Evolutionary conservation across 1,140 invertebrate species (phyloP), one percentile per base, ranked within the genome.

Genomic region (Cardiocondyla obscurior): DNA sequence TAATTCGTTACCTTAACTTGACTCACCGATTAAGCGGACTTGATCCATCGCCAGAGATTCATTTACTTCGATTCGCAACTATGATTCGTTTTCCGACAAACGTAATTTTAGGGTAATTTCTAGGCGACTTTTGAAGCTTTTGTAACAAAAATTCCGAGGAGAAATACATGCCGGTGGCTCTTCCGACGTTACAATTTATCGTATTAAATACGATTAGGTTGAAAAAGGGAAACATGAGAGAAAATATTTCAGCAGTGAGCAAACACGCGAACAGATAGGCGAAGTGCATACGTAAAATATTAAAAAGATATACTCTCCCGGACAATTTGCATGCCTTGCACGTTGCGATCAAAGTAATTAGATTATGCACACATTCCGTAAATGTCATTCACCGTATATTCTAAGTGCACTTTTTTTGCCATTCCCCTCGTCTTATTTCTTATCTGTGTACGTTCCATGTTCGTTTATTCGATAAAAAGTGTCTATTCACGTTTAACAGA

Each of bases 271-370:
- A 33, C n/a, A 14, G 39, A 64, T 4, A 46, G 0, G 16, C 6
- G 25, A 42, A 62, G 19, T 62, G 14, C 39, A 39, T 2, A 4
- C 16, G 30, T 53, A 53, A n/a, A 16, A 16, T 14, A 12, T 72
- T 42, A 58, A 33, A 28, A n/a, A 39, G 30, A 25, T 69, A 19
- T 28, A 33, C 44, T 39, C 36, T 30, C 64, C 8, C 53, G 77
- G 60, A 69, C 60, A 77, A 81, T 84, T 65, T 76, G 86, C 86
- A 87, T 88, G 86, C 49, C 64, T 88, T 77, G 86, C 85, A 72
- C 70, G 85, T 77, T 84, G 44, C 69, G 19, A 44, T 77, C 16
- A 22, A 30, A 53, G 51, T 19, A 55, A 60, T 69, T 62, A 65
- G 39, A 64, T 53, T 53, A 64, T 74, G 55, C 60, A 49, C 64